Evolutionary conservation across 2,113 vertebrate species (phyloP).

Genomic region (Melanostigma gelatinosum): DNA sequence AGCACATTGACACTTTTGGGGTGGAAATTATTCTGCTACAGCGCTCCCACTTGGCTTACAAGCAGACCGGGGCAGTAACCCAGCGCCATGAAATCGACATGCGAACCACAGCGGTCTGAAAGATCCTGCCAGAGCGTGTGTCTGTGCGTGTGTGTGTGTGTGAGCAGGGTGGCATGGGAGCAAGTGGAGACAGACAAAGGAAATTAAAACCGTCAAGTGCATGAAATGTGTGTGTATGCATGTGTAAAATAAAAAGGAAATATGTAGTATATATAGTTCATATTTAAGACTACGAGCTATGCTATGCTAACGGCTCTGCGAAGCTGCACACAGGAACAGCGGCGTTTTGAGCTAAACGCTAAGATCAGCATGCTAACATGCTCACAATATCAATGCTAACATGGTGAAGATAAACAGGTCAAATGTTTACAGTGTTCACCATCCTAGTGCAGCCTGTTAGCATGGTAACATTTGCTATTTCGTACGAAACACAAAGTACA

Average conservation of each 20-base stretch:
- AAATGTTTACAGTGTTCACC: neutral
- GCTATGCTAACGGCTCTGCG: neutral
- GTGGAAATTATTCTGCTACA: slow-evolving; percentile 59
- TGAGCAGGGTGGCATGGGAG: neutral
- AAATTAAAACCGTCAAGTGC: slow-evolving; percentile 30
- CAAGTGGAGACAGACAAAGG: neutral
- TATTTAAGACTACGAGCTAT: neutral
- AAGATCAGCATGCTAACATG: neutral
- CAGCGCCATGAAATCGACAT: slow-evolving; percentile 62
- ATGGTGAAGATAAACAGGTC: neutral
- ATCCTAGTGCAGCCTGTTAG: neutral
- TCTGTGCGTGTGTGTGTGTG: slow-evolving; percentile 20
- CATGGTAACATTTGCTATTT: neutral
- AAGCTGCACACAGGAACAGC: no score
- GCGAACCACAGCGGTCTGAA: slow-evolving; percentile 63
- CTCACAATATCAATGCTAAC: neutral
- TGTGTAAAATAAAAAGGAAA: neutral
- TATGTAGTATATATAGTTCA: neutral
- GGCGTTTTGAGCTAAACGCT: neutral
- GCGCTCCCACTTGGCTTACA: slow-evolving; percentile 61
- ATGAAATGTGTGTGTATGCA: neutral
- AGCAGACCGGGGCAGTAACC: slow-evolving; percentile 45
- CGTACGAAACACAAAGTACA: neutral
- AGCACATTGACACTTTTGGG: slow-evolving; percentile 20
- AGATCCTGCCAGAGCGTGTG: slow-evolving; percentile 28